phyloP scores from a whole-genome alignment of 1,140 invertebrate genomes.

The Drosophila punjabiensis region DNA sequence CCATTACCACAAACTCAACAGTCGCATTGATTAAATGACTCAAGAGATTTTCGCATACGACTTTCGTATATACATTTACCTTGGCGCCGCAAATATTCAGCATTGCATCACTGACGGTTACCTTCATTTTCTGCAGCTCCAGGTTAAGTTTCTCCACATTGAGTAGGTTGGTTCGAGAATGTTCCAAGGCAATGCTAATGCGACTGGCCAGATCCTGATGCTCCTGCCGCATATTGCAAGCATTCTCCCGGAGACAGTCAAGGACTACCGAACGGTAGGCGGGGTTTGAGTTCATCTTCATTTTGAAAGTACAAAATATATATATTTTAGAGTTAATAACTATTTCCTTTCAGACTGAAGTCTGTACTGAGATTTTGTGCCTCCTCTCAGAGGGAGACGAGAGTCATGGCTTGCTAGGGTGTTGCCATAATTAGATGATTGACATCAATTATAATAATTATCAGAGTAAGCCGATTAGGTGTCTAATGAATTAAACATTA shows the following conservation, averaged over 20 bases:
- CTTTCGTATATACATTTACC: no score
- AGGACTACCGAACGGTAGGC: conserved; percentile 32
- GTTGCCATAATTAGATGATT: conserved; percentile 44
- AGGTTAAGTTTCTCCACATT: conserved; percentile 22
- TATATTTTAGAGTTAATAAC: not conserved
- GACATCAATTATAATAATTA: conserved; percentile 62
- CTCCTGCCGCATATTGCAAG: conserved; percentile 41
- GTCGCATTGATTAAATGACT: not conserved
- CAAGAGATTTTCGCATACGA: not conserved
- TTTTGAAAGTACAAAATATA: conserved; percentile 16
- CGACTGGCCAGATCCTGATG: conserved; percentile 34
- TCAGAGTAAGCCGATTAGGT: conserved; percentile 65
- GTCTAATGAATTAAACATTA: conserved; percentile 47
- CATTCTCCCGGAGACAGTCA: conserved; percentile 56
- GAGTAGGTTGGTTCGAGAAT: conserved; percentile 20
- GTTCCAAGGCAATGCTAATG: conserved; percentile 29
- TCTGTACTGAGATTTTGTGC: not conserved
- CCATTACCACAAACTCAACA: not conserved
- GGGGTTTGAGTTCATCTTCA: conserved; percentile 21
- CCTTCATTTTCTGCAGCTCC: conserved; percentile 45
- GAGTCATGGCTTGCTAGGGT: conserved; percentile 28
- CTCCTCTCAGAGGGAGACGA: not conserved
- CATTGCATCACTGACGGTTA: conserved; percentile 22
- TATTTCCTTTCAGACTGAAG: not conserved
- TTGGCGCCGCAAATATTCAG: not conserved